Conservation (phyloP, 1,140 invertebrate species). For the Cotesia chilonis region DNA sequence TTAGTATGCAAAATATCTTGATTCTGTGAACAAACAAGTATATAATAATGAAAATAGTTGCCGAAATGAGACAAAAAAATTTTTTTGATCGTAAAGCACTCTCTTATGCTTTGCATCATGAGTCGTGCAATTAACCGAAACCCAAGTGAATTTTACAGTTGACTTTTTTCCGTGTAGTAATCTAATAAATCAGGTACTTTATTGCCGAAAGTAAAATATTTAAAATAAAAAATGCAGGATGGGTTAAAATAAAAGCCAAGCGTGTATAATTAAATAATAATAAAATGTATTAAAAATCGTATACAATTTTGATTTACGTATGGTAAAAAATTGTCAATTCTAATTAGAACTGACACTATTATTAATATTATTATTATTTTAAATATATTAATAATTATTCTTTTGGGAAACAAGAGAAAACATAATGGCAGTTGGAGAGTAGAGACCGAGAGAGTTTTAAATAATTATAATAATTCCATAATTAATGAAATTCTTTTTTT, state of each 20-base stretch:
- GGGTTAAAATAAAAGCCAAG: conserved; percentile 7
- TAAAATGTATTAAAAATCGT: conserved; percentile 66
- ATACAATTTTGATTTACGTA: conserved; percentile 64
- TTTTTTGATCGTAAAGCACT: too few species aligned
- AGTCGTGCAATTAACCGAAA: too few species aligned
- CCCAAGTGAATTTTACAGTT: too few species aligned
- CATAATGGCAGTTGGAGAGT: conserved; percentile 6
- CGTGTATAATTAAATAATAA: conserved; percentile 59
- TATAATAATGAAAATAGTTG: too few species aligned
- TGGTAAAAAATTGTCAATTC: conserved; percentile 19
- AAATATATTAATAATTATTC: neutral
- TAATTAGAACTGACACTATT: neutral
- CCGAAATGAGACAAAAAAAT: too few species aligned
- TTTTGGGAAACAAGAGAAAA: neutral
- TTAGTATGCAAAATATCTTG: too few species aligned
- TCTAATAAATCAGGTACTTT: too few species aligned
- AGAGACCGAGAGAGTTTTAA: conserved; percentile 9
- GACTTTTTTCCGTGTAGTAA: too few species aligned
- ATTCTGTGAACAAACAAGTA: too few species aligned
- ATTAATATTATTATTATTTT: neutral
- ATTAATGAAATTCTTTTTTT: conserved; percentile 30
- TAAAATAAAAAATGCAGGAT: neutral
- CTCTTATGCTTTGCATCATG: too few species aligned
- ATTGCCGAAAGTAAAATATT: too few species aligned
- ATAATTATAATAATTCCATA: neutral